phyloP scores from a whole-genome alignment of 2,888 invertebrate genomes.

The Euclidia mi region DNA sequence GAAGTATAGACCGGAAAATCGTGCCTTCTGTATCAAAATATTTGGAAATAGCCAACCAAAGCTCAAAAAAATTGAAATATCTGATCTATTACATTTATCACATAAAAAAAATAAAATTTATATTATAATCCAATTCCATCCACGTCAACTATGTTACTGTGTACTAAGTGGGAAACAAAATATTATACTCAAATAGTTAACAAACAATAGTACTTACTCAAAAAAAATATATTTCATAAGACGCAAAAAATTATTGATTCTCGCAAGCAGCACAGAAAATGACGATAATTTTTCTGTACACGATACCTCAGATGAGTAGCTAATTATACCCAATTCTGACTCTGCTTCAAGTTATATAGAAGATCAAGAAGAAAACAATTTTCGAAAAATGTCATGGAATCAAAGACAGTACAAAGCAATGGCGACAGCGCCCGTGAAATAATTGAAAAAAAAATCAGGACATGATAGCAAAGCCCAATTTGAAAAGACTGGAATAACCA shows the following conservation, averaged over 20 bases:
- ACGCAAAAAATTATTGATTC: slow-evolving; percentile 19
- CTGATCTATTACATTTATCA: not conserved
- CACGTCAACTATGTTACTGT: slow-evolving; percentile 4
- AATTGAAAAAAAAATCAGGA: too few species aligned
- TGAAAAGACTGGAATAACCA: too few species aligned
- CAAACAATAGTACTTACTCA: too few species aligned
- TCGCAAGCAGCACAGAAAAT: slow-evolving; percentile 24
- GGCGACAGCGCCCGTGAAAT: too few species aligned
- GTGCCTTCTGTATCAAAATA: too few species aligned
- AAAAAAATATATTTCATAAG: slow-evolving; percentile 8
- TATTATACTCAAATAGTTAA: too few species aligned
- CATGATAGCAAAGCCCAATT: too few species aligned
- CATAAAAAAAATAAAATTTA: slow-evolving; percentile 3
- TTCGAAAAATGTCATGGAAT: too few species aligned
- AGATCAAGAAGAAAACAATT: too few species aligned
- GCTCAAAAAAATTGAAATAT: not conserved
- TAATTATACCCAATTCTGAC: slow-evolving; percentile 5
- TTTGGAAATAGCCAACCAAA: not conserved
- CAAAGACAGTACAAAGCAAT: too few species aligned
- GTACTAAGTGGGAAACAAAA: slow-evolving; percentile 4
- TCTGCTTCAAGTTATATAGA: not conserved
- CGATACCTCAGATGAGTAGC: slow-evolving; percentile 19
- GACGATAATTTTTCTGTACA: slow-evolving; percentile 21
- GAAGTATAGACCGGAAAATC: too few species aligned
- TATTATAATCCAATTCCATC: slow-evolving; percentile 8